Evolutionary conservation across 2,113 vertebrate species (phyloP).

Genomic region (Empidonax alnorum): DNA sequence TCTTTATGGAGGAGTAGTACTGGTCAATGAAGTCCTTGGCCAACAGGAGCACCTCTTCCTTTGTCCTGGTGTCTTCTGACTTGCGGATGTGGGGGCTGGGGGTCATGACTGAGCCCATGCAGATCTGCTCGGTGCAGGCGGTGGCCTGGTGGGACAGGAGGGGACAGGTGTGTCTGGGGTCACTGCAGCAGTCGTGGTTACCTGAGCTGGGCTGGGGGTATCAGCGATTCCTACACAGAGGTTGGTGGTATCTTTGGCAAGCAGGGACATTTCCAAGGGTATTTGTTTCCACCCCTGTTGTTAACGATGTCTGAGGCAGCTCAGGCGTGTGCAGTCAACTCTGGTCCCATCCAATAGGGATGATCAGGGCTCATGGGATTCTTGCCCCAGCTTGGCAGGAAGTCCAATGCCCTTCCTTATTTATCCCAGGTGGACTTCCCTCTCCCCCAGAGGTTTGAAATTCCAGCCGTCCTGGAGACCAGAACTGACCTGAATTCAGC

Average conservation of each 20-base stretch:
- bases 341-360: rapidly evolving
- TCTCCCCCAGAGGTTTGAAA: background rate
- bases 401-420: background rate
- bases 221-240: rapidly evolving
- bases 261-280: background rate
- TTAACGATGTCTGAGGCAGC: background rate
- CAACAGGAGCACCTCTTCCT: slow-evolving; percentile 86
- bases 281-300: rapidly evolving
- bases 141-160: slow-evolving; percentile 77
- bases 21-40: slow-evolving; percentile 97
- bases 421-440: background rate
- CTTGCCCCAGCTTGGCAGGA: background rate
- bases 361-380: background rate
- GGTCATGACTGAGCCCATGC: slow-evolving; percentile 89
- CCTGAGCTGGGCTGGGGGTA: background rate
- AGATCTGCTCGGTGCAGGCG: slow-evolving; percentile 85
- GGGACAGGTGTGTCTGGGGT: background rate
- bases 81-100: slow-evolving; percentile 81
- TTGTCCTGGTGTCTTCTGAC: slow-evolving; percentile 83
- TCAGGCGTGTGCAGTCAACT: rapidly evolving
- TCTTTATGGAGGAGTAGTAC: slow-evolving; percentile 97
- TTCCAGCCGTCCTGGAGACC: background rate
- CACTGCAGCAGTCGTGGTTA: background rate
- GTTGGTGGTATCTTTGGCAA: background rate
- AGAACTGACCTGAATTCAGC: background rate